A percentile compares a stretch with the other conserved stretches of the same genome.
Evolutionary conservation across 1,140 invertebrate genomes (phyloP).

Genomic region (Drosophila quadrilineata): DNA sequence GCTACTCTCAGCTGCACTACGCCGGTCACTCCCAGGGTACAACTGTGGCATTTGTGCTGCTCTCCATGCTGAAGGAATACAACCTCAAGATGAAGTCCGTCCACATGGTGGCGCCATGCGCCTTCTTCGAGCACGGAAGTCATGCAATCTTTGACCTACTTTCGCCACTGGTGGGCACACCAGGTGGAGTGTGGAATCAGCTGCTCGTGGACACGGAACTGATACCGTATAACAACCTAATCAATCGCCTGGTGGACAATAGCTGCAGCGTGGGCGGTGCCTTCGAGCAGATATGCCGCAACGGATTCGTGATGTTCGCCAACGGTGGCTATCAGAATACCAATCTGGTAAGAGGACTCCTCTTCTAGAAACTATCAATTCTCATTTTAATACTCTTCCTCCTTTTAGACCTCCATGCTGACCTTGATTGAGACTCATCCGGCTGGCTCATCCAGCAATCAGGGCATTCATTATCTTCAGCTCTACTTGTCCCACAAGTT

Average conservation of each 20-base stretch:
- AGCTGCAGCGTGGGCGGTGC: slow-evolving; percentile 26
- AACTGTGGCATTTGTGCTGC: slow-evolving; percentile 82
- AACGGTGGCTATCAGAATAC: slow-evolving; percentile 61
- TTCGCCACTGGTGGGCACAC: slow-evolving; percentile 37
- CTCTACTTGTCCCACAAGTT: slow-evolving; percentile 57
- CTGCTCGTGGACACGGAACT: slow-evolving; percentile 52
- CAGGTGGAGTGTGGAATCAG: slow-evolving; percentile 72
- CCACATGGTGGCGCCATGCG: slow-evolving; percentile 84
- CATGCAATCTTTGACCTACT: slow-evolving; percentile 57
- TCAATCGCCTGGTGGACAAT: slow-evolving; percentile 60
- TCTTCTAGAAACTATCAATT: not conserved
- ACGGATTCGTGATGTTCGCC: slow-evolving; percentile 59
- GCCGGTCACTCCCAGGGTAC: slow-evolving; percentile 84
- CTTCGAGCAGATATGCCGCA: slow-evolving; percentile 42
- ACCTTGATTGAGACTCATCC: slow-evolving; percentile 81
- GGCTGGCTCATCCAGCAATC: slow-evolving; percentile 82
- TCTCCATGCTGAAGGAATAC: slow-evolving; percentile 82
- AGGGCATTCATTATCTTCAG: slow-evolving; percentile 82
- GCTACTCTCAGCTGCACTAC: slow-evolving; percentile 72
- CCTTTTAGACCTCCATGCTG: slow-evolving; percentile 75
- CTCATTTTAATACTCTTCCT: not conserved
- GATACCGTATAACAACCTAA: slow-evolving; percentile 55
- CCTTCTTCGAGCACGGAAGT: slow-evolving; percentile 73
- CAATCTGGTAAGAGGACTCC: slow-evolving; percentile 35
- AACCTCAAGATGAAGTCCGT: slow-evolving; percentile 83